Base-by-base conservation (phyloP, 2,797 vertebrate species). In the Leptodactylus fallax region DNA sequence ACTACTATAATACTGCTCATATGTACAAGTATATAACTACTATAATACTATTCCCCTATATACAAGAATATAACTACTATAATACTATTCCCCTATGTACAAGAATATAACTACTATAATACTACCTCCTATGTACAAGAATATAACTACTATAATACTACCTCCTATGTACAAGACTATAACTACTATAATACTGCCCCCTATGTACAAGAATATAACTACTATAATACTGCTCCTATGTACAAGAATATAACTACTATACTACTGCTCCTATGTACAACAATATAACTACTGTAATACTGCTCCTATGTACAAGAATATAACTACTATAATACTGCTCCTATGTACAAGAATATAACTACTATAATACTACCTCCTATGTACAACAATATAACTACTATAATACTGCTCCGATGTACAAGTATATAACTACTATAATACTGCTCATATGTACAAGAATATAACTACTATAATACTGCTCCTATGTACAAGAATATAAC, bases 41-140 rank as follows among this genome's bases (percentile, higher is more conserved):
- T 69, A 69, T 27, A 69, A 69, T 36, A 69, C 65, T 69, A 25
- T n/a, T 25, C 55, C 9, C 65, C 65, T 69, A 69, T 27, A 7
- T 25, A 67, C 63, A 67, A 67, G 63, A 67, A 67, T 67, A 67
- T 27, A 67, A 61, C 55, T 61, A 61, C 60, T 61, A 61, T 21
- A 61, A 21, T 67, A 67, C 63, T 67, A 11, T n/a, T 23, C 49
- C 23, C 63, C 63, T 27, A 25, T 67, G 19, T 67, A 25, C n/a
- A 67, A 27, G 23, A 14, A 67, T 25, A 67, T n/a, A n/a, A n/a
- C n/a, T n/a, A n/a, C n/a, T n/a, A n/a, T n/a, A n/a, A n/a, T n/a
- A n/a, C n/a, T n/a, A n/a, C n/a, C n/a, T n/a, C n/a, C n/a, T n/a
- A n/a, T n/a, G n/a, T n/a, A n/a, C n/a, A n/a, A n/a, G n/a, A n/a